Conservation (phyloP, 1,140 invertebrate species). For the Lepidurus arcticus region DNA sequence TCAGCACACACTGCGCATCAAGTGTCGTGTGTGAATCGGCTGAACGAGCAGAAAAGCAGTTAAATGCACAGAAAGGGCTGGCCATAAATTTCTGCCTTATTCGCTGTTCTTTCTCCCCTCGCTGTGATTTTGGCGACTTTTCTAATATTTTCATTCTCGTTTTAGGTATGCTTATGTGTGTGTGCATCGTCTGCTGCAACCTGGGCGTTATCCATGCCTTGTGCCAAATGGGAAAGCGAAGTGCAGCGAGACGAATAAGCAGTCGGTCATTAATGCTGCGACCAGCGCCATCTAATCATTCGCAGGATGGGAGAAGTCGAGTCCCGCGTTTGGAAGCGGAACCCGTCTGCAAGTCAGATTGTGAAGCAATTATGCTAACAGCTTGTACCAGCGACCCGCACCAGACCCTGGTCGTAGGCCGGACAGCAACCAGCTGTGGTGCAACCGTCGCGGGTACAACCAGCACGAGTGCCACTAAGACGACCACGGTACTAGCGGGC, state of each 20-base stretch:
- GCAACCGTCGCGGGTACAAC: background rate
- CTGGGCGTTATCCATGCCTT: constrained; percentile 68
- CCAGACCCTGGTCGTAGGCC: background rate
- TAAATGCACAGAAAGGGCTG: background rate
- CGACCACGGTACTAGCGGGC: background rate
- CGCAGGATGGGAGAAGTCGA: constrained; percentile 42
- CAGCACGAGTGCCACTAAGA: background rate
- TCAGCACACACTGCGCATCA: constrained; percentile 1
- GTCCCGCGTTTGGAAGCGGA: constrained; percentile 35
- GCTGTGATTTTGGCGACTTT: background rate
- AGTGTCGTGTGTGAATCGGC: background rate
- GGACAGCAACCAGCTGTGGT: constrained; percentile 27
- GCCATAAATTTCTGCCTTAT: background rate
- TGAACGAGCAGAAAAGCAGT: background rate
- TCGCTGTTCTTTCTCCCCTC: background rate
- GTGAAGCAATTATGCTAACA: constrained; percentile 37
- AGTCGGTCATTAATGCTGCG: constrained; percentile 45
- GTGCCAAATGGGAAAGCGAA: constrained; percentile 49
- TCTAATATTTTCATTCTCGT: background rate
- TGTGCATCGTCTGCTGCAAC: constrained; percentile 73
- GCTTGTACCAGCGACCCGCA: background rate
- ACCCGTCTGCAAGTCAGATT: constrained; percentile 43
- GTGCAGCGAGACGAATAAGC: constrained; percentile 48
- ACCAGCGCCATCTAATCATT: constrained; percentile 39
- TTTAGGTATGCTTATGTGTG: constrained; percentile 62